These are phyloP conservation scores for Cyphomyrus discorhynchus DNA, from an alignment of 2,113 vertebrate genomes.

Conservation along the genomic window DNA sequence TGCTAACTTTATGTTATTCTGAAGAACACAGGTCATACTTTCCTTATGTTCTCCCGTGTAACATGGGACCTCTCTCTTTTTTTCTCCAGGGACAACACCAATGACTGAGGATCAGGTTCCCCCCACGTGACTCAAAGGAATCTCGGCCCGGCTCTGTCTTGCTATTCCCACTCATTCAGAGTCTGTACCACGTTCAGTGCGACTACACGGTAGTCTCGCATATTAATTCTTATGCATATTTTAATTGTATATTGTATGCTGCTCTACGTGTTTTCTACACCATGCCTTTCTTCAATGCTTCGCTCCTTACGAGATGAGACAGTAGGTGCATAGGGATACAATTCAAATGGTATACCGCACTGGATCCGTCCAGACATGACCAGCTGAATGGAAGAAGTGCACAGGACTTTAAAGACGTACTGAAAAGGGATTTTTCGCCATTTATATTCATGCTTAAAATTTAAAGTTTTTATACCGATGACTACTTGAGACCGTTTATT, in stretches of 20 bases:
- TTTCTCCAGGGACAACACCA: slow-evolving; percentile 43
- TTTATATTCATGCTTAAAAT: not conserved
- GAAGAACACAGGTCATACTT: not conserved
- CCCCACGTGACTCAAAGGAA: slow-evolving; percentile 66
- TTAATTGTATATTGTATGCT: not conserved
- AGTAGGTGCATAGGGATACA: not conserved
- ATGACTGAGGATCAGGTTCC: slow-evolving; percentile 61
- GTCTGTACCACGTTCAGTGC: not conserved
- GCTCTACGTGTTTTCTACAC: not conserved
- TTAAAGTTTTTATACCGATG: not conserved
- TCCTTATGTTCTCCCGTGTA: not conserved
- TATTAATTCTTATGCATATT: not conserved
- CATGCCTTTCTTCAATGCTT: not conserved
- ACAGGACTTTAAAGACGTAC: slow-evolving; percentile 16
- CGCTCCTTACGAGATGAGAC: not conserved
- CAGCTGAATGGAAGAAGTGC: slow-evolving; percentile 10
- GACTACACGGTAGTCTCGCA: not conserved
- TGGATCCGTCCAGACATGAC: slow-evolving; percentile 23
- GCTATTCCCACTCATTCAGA: slow-evolving; percentile 30
- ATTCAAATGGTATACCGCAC: slow-evolving; percentile 9
- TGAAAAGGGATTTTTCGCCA: not conserved
- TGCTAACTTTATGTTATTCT: not conserved
- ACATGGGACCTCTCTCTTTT: slow-evolving; percentile 13
- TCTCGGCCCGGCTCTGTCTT: slow-evolving; percentile 48
- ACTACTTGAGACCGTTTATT: not conserved